Evolutionary conservation across 2,113 vertebrate genomes (phyloP), one percentile per base, ranked within the genome.

Genomic region (Archocentrus centrarchus): DNA sequence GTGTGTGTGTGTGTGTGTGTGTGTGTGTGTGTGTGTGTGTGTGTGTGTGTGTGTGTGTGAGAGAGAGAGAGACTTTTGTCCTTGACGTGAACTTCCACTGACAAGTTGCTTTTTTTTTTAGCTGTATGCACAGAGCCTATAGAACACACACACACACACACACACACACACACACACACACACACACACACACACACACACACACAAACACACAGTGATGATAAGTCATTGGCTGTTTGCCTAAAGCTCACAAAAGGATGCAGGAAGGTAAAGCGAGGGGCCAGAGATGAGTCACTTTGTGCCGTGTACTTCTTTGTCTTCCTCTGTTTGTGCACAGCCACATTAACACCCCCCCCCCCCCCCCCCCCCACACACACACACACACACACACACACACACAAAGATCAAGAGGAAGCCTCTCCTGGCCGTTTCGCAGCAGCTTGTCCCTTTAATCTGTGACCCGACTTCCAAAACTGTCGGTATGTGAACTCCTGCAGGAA

Each of bases 361-460:
- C n/a, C n/a, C n/a, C n/a, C n/a, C n/a, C n/a, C n/a, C n/a, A n/a
- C n/a, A n/a, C n/a, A n/a, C n/a, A n/a, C n/a, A n/a, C 44, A 37
- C 61, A 47, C 66, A 15, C 24, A 59, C 58, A 59, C 58, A 59
- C 57, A 59, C 58, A 27, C 24, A 15, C 61, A 8, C 6, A 64
- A 11, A 66, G n/a, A 44, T 0, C 37, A 8, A 47, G 50, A 70
- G 5, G 6, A 22, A 24, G 5, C 15, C 44, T 81, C 70, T 68
- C 35, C 41, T 37, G 44, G 64, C 59, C 59, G 50, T 53, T 82
- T 79, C 0, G 1, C 41, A 32, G 11, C 79, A 79, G 59, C 59
- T 75, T 57, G 64, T 82, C 37, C 80, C 76, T 85, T 68, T 82
- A 88, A 88, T 85, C 80, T 60, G n/a, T 9, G 66, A 64, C 39